phyloP scores from a whole-genome alignment of 2,888 invertebrate genomes.

The Hermodice carunculata region DNA sequence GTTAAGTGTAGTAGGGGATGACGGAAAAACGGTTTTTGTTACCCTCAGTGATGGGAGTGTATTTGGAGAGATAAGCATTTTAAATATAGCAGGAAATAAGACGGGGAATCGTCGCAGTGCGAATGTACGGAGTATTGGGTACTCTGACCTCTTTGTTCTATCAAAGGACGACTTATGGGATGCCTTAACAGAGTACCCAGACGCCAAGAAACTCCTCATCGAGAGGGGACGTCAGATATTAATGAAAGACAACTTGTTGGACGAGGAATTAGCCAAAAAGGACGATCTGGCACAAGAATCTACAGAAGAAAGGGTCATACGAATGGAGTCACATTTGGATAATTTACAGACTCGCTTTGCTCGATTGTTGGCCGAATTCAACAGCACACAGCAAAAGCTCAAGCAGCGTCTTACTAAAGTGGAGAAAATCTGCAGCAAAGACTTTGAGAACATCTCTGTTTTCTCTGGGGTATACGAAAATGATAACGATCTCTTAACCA shows the following conservation, averaged over 20 bases:
- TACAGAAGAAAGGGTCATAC: constrained; percentile 83
- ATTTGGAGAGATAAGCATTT: constrained; percentile 70
- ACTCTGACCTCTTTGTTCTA: constrained; percentile 91
- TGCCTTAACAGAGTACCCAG: constrained; percentile 76
- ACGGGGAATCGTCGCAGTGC: constrained; percentile 95
- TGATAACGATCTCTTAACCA: no score
- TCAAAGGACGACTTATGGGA: constrained; percentile 91
- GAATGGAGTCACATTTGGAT: constrained; percentile 81
- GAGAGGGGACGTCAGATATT: constrained; percentile 73
- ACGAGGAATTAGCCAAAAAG: constrained; percentile 70
- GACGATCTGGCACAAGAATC: constrained; percentile 71
- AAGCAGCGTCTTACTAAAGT: constrained; percentile 79
- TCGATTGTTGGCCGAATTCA: constrained; percentile 84
- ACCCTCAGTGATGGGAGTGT: constrained; percentile 68
- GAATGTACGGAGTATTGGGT: constrained; percentile 82
- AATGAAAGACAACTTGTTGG: constrained; percentile 70
- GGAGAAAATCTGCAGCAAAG: constrained; percentile 64
- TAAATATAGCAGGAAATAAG: constrained; percentile 80
- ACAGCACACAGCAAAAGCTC: constrained; percentile 85
- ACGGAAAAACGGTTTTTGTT: constrained; percentile 62
- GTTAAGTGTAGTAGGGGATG: constrained; percentile 58
- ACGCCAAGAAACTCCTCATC: constrained; percentile 69
- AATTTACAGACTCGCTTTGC: constrained; percentile 85
- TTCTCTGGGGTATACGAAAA: no score
- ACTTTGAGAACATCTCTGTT: no score